These are phyloP conservation scores for Caenorhabditis elegans DNA, from an alignment of 1,140 invertebrate genomes.

Conservation along the genomic window DNA sequence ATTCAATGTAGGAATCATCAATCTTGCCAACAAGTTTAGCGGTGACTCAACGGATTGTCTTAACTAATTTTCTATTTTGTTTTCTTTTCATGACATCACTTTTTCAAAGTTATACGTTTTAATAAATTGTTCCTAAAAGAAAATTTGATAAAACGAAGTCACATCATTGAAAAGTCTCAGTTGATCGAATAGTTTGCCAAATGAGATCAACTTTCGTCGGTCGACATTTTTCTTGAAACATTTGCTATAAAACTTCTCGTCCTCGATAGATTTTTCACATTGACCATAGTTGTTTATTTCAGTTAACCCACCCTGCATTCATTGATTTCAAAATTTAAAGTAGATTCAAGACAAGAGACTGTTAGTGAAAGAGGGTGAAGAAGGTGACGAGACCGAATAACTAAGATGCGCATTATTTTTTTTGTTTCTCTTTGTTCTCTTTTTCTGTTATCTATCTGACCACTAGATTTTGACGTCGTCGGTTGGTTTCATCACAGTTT, in stretches of 20 bases:
- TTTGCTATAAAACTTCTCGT: background rate
- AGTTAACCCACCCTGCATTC: background rate
- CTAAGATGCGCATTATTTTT: background rate
- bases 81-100: background rate
- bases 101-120: background rate
- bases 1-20: slow-evolving; percentile 58
- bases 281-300: too few species aligned
- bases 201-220: background rate
- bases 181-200: background rate
- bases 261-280: background rate
- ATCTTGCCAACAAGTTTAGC: slow-evolving; percentile 58
- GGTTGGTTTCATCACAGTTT: background rate
- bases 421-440: background rate
- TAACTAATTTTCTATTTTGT: slow-evolving; percentile 32
- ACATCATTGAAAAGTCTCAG: background rate
- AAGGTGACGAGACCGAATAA: background rate
- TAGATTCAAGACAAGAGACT: too few species aligned
- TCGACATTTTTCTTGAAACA: background rate
- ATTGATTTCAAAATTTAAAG: background rate
- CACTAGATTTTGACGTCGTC: background rate
- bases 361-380: too few species aligned
- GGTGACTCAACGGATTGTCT: slow-evolving; percentile 61
- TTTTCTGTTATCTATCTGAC: background rate
- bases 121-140: background rate
- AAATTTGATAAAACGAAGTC: background rate